Evolutionary conservation across 2,888 invertebrate genomes (phyloP), one percentile per base, ranked within the genome.

Genomic region (Operophtera brumata): DNA sequence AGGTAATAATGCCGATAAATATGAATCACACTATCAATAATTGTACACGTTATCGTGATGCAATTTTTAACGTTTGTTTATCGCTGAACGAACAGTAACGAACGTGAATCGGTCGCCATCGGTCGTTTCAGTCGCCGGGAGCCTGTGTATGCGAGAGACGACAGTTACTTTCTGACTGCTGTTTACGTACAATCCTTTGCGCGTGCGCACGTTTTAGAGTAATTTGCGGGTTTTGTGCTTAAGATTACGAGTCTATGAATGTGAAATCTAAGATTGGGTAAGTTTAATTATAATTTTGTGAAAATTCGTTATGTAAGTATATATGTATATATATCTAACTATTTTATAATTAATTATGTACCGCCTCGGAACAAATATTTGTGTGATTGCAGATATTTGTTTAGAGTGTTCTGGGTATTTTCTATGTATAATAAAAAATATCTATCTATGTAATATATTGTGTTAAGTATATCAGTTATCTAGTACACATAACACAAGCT

Each of bases 151-250:
- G 34, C 34, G 42, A 20, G 12, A 25, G 25, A 12, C 35, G 34
- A 9, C 30, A 35, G 48, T 41, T 41, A 36, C 10, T 14, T 37
- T 37, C 10, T n/a, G 14, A 32, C 9, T n/a, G 13, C 6, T 9
- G 11, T 2, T 20, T 11, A 11, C 36, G 14, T 7, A 42, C 30
- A 45, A 53, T 25, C n/a, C 26, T 36, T 14, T 35, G 50, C 62
- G 54, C 62, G 50, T 34, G 56, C 60, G 54, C 58, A 57, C 42
- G 54, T 58, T 37, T 35, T 34, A 1, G 34, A 9, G n/a, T n/a
- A 50, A 55, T 39, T 41, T 28, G 40, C 47, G 42, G 43, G 48
- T 45, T 36, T 39, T 46, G 40, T 45, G 39, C 13, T 46, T 47
- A 20, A 28, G 44, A 44, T 25, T 39, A 32, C 8, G 11, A 10